Base-by-base conservation (phyloP, 2,113 vertebrate species). In the Ceuthmochares aereus region DNA sequence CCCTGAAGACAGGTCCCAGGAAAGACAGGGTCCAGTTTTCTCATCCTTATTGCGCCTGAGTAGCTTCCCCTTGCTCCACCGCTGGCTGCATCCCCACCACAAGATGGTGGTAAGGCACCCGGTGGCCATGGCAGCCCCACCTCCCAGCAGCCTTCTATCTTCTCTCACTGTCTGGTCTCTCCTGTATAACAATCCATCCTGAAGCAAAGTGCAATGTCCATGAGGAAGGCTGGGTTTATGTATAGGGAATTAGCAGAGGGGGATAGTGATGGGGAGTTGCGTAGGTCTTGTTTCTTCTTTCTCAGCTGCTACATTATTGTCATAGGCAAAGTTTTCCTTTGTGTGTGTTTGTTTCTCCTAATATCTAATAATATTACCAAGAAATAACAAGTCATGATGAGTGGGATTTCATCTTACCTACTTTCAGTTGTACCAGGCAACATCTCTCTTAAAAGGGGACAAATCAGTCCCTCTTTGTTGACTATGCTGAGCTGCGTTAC, bases 41-140 rank as follows among this genome's bases (percentile, higher is more conserved):
- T 43, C 12, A 23, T 54, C 1, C 1, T 7, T 68, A 14, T 56
- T 87, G 40, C 76, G 54, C 66, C 12, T 56, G 16, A 36, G 30
- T 43, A 93, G 4, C 36, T 94, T 90, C 60, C 86, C 10, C 13
- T 89, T 82, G 43, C 30, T 56, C 0, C 7, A 34, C 32, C 1
- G 2, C 32, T 68, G 64, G 63, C 55, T 0, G 0, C 59, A 11
- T 22, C 34, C 58, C 36, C 42, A 45, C 22, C 20, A 45, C 0
- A 4, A 51, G 34, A 20, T 2, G 7, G 40, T 37, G 29, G 8
- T 10, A 52, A 43, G 32, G 32, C 37, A 59, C 18, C 18, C 2
- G 4, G n/a, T 63, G 51, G 16, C 49, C 30, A 29, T 26, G 27
- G 47, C 19, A 70, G 47, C 42, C 19, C 21, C 40, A 15, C 12